Base-by-base conservation (phyloP, 2,888 invertebrate genomes). In the Drosophila barbarae region DNA sequence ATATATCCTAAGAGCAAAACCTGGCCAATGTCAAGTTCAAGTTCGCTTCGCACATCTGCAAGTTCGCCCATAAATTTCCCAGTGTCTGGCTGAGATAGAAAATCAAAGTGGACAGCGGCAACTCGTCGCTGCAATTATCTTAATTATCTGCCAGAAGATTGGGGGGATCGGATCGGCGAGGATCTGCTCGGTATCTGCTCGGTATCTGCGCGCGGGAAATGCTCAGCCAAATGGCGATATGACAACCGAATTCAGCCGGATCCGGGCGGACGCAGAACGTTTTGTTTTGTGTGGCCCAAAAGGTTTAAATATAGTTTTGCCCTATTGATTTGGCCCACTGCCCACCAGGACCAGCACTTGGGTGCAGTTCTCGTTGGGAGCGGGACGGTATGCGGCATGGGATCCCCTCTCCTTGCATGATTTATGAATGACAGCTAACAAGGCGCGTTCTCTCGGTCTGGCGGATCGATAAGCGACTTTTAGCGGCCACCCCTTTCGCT, bases 241-340 rank as follows among this genome's bases (percentile, higher is more conserved):
- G 41, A 60, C 66, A 84, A 73, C 82, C 70, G 73, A 75, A 52
- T 77, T 84, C 49, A 73, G 67, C 72, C 77, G 66, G 77, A 84
- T 78, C 84, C 55, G 50, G 57, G 57, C 55, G 35, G 44, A 60
- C 44, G 71, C 70, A 38, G 69, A 67, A 53, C 61, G 47, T 28
- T 61, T 63, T 63, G 59, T 47, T 15, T 58, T 28, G 36, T 44
- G 63, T 28, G 56, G 42, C 50, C 57, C 26, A 38, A 42, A 39
- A 32, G 66, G 18, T 21, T 41, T 67, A 54, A 57, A 55, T 53
- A 77, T 58, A 65, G 21, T 35, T 13, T 23, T 23, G 78, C 70
- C 78, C 84, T 74, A 84, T 69, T 42, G 66, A 57, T 55, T 84
- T 80, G 79, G 86, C 84, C 15, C 54, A 23, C 58, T 80, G 79